These are phyloP conservation scores for Crossaster papposus DNA, from an alignment of 53 echinoderm and acorn worm species.

Conservation along the genomic window DNA sequence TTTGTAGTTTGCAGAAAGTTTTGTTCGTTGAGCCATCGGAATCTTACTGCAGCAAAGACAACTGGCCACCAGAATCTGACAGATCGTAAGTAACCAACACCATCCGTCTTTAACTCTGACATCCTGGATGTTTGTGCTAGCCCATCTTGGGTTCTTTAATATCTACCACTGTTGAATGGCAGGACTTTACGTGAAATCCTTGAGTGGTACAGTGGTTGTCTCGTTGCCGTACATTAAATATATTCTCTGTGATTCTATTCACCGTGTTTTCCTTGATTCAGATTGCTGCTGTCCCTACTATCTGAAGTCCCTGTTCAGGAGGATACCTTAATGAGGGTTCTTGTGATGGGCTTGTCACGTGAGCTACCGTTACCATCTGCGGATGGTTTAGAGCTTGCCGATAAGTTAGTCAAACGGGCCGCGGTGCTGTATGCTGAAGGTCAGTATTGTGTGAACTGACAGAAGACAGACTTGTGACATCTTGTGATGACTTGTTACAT, in stretches of 20 bases:
- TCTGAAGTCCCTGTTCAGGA: slow-evolving; percentile 95
- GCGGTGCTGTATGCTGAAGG: slow-evolving; percentile 91
- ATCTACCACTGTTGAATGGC: neutral
- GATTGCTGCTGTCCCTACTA: slow-evolving; percentile 82
- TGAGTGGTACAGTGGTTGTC: neutral
- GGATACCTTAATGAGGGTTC: slow-evolving; percentile 86
- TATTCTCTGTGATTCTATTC: neutral
- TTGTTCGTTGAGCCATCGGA: slow-evolving; percentile 81
- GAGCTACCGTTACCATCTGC: slow-evolving; percentile 73
- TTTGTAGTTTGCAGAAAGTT: slow-evolving; percentile 80
- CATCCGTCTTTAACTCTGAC: neutral
- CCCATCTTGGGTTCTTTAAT: neutral
- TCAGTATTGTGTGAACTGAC: slow-evolving; percentile 2
- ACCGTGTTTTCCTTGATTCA: slow-evolving; percentile 12
- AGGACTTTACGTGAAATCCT: neutral
- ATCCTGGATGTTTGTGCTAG: neutral
- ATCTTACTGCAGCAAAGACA: slow-evolving; percentile 89
- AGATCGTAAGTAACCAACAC: slow-evolving; percentile 75
- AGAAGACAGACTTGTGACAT: neutral
- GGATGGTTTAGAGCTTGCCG: slow-evolving; percentile 90
- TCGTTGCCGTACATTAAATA: neutral
- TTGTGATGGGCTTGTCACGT: slow-evolving; percentile 87
- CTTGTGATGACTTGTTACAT: too few species aligned
- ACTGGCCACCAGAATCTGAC: slow-evolving; percentile 95
- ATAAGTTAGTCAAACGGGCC: slow-evolving; percentile 89